phyloP scores from a whole-genome alignment of 2,113 vertebrate genomes.

The Dasypus novemcinctus region DNA sequence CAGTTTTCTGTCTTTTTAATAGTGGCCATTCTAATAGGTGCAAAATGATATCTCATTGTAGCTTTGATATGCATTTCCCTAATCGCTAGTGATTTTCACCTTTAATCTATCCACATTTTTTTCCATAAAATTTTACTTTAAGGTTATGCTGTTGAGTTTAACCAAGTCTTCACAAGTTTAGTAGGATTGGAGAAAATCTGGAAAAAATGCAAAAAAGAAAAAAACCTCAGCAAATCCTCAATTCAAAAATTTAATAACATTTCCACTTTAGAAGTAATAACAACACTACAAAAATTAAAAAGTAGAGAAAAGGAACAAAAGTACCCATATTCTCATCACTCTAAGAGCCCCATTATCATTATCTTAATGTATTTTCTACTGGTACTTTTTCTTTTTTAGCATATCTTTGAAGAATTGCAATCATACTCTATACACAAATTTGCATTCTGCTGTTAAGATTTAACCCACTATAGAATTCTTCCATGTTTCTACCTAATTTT shows the following conservation, averaged over 20 bases:
- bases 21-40: no score
- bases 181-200: neutral
- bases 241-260: neutral
- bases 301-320: conserved; percentile 15
- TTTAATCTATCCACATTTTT: neutral
- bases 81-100: no score
- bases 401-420: conserved; percentile 11
- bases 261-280: conserved; percentile 45
- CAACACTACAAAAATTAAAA: neutral
- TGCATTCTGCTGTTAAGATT: conserved; percentile 22
- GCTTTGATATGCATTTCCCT: no score
- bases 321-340: neutral
- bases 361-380: conserved; percentile 39
- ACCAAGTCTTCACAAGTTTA: neutral
- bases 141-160: neutral
- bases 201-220: neutral
- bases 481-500: conserved; percentile 25
- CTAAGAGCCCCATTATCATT: neutral
- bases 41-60: no score
- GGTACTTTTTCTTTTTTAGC: neutral
- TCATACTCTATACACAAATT: neutral
- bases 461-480: neutral
- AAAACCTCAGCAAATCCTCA: neutral
- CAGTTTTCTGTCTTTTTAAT: no score
- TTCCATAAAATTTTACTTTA: neutral